A percentile compares a stretch with the other conserved stretches of the same genome.
Evolutionary conservation across 1,140 invertebrate species (phyloP).

Genomic region (Portunus trituberculatus): DNA sequence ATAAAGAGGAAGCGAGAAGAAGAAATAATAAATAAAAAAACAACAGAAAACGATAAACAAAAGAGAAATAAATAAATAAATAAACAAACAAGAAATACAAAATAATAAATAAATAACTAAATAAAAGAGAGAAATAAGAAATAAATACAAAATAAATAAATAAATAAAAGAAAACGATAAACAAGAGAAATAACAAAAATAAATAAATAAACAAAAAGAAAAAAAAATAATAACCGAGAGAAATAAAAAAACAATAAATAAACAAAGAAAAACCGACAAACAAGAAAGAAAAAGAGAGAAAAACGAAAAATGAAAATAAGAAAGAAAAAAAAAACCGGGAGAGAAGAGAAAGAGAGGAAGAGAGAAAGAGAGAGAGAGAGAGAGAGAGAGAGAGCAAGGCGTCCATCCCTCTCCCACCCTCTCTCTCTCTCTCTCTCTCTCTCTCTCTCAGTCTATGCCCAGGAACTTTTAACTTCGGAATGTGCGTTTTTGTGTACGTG

Average conservation of each 20-base stretch:
- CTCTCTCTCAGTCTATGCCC: not conserved
- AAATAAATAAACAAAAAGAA: not conserved
- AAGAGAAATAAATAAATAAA: not conserved
- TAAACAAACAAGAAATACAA: not conserved
- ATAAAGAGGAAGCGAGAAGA: not conserved
- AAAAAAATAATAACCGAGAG: too few species aligned
- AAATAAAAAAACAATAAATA: too few species aligned
- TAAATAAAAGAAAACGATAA: not conserved
- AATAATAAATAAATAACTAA: too few species aligned
- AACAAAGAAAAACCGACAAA: not conserved
- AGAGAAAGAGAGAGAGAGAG: not conserved
- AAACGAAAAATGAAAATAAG: not conserved
- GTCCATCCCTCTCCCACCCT: too few species aligned
- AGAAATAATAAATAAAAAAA: not conserved
- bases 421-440: too few species aligned
- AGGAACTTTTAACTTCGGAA: conserved; percentile 11
- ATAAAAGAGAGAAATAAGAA: not conserved
- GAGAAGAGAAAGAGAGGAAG: not conserved
- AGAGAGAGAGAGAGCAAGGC: not conserved
- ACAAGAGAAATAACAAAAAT: not conserved
- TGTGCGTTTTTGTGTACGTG: not conserved
- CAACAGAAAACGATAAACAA: not conserved
- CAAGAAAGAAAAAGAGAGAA: not conserved
- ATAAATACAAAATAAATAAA: not conserved
- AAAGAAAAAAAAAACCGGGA: not conserved